Conservation (phyloP, 2,888 invertebrate species). For the Drepanosiphum platanoidis region DNA sequence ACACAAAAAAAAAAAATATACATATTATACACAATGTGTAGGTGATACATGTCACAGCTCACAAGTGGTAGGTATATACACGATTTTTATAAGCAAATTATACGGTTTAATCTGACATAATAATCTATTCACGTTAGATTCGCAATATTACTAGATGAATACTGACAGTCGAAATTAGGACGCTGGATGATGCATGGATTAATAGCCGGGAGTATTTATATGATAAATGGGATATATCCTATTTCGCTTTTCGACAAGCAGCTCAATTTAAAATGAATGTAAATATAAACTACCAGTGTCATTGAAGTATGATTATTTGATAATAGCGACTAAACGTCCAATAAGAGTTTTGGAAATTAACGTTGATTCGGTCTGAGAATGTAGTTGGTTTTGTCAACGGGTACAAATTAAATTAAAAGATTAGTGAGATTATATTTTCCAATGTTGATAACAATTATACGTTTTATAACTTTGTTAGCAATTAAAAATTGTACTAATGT, state of each 20-base stretch:
- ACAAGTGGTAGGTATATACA: too few relatives aligned
- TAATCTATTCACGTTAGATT: too few relatives aligned
- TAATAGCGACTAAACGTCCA: not conserved
- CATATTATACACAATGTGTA: too few relatives aligned
- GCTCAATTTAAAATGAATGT: slow-evolving; percentile 31
- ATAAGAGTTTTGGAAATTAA: not conserved
- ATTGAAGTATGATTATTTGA: slow-evolving; percentile 34
- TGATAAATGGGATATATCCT: slow-evolving; percentile 18
- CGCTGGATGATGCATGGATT: not conserved
- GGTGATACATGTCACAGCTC: too few relatives aligned
- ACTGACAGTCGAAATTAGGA: not conserved
- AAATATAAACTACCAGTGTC: not conserved
- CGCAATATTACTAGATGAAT: not conserved
- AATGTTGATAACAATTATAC: not conserved
- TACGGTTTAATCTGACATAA: too few relatives aligned
- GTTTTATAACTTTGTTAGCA: not conserved
- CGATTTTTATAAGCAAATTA: too few relatives aligned
- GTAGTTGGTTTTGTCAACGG: not conserved
- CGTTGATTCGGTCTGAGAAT: not conserved
- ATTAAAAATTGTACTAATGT: not conserved
- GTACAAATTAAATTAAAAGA: not conserved
- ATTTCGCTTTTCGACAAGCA: slow-evolving; percentile 9
- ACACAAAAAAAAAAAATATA: too few relatives aligned
- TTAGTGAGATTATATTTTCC: not conserved
- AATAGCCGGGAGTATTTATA: not conserved